Evolutionary conservation across 2,113 vertebrate species (phyloP).

Genomic region (Montifringilla adamsi): DNA sequence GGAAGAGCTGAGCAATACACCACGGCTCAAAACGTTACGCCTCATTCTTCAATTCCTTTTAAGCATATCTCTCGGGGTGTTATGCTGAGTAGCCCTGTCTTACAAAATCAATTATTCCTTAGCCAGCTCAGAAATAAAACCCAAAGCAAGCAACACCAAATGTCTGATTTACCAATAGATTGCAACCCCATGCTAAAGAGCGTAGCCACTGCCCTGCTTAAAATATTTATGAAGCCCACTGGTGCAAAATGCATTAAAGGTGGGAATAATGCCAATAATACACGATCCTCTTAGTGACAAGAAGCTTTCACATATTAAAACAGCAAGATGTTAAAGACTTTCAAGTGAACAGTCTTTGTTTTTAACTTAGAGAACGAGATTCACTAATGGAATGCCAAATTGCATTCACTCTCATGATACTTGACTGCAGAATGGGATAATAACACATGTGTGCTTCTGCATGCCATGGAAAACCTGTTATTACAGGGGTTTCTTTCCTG

Average conservation of each 20-base stretch:
- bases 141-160: slow-evolving; percentile 63
- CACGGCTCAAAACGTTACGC: background rate
- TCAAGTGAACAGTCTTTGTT: slow-evolving; percentile 61
- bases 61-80: slow-evolving; percentile 37
- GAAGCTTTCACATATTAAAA: slow-evolving; percentile 68
- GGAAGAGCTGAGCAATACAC: slow-evolving; percentile 13
- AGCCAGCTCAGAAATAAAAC: slow-evolving; percentile 57
- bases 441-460: background rate
- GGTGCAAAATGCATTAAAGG: slow-evolving; percentile 74
- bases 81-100: slow-evolving; percentile 9
- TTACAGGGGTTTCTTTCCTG: background rate
- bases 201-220: slow-evolving; percentile 56
- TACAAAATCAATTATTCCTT: slow-evolving; percentile 61
- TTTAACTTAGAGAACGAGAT: slow-evolving; percentile 47
- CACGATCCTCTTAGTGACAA: slow-evolving; percentile 60
- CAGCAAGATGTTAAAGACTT: slow-evolving; percentile 69
- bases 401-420: background rate
- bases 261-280: slow-evolving; percentile 69
- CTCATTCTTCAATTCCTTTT: slow-evolving; percentile 26
- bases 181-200: slow-evolving; percentile 55
- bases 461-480: slow-evolving; percentile 4
- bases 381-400: slow-evolving; percentile 61
- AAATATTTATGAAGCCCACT: slow-evolving; percentile 73
- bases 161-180: slow-evolving; percentile 66
- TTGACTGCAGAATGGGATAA: slow-evolving; percentile 8